Conservation (phyloP, 2,113 vertebrate genomes). For the Climacteris rufus region DNA sequence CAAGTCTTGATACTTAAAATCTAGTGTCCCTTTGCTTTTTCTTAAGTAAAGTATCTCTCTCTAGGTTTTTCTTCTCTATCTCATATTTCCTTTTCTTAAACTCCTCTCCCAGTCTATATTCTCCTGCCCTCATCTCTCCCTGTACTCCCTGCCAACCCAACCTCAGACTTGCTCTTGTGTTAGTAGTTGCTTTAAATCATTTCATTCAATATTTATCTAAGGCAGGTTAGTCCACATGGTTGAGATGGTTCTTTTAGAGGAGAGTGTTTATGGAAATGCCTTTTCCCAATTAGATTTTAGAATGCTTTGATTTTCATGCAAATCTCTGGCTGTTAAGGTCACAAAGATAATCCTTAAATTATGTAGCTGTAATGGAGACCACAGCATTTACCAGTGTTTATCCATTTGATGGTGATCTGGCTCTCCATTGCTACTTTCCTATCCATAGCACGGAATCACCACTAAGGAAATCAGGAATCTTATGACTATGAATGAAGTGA, state of each 20-base stretch:
- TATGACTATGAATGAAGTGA: not conserved
- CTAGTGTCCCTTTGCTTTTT: not conserved
- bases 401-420: no score
- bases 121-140: fast-evolving
- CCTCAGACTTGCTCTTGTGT: not conserved
- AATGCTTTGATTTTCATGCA: not conserved
- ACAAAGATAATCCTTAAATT: not conserved
- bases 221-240: not conserved
- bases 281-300: not conserved
- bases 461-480: not conserved
- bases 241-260: not conserved
- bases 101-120: not conserved
- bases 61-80: not conserved
- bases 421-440: no score
- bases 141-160: no score
- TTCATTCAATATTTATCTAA: not conserved
- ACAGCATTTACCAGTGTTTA: not conserved
- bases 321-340: not conserved
- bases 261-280: not conserved
- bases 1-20: not conserved
- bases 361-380: not conserved
- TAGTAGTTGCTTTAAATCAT: not conserved
- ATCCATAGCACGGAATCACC: not conserved
- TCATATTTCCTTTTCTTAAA: not conserved
- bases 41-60: not conserved